Base-by-base conservation (phyloP, 1,140 invertebrate species). In the Nasonia longicornis region DNA sequence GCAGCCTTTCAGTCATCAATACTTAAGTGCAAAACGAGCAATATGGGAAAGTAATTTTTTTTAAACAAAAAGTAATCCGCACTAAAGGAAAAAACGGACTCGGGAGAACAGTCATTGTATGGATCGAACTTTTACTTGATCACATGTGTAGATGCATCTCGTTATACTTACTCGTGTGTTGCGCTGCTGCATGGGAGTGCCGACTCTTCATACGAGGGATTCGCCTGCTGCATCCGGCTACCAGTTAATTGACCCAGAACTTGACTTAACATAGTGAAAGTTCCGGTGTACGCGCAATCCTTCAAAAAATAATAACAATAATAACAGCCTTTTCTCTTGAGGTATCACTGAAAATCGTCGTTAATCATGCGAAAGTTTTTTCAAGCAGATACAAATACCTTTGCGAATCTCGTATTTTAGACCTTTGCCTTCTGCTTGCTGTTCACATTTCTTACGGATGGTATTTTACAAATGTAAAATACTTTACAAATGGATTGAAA, bases 161-260 rank as follows among this genome's bases (percentile, higher is more conserved):
- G 84, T 84, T 88, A 87, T 83, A 85, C 82, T 85, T 85, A 45
- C 83, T 83, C 77, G 42, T 20, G 10, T 29, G 66, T 11, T 31
- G 26, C 14, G 26, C 10, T 29, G 11, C 22, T 29, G 22, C 14
- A 83, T 76, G 85, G 85, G 86, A 86, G 85, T 84, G 84, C 72
- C 84, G 29, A 71, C 82, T 79, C 78, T 42, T 72, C 74, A 63
- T 72, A 70, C 71, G 38, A 76, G 29, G 29, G 26, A 66, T 35
- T 71, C 35, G 29, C 80, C 67, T 42, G 20, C 76, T 77, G 82
- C n/a, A n/a, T 66, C 52, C 45, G 73, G 75, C 81, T 84, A 83
- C 85, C 86, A 74, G 83, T 89, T 88, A 89, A 89, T 87, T 85
- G 87, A 89, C 87, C 86, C 87, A 90, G 89, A 90, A 87, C 86